Percentiles rank a stretch among this genome's conserved stretches.
Conservation (phyloP, 2,888 invertebrate species). For the Chirona hameri region DNA sequence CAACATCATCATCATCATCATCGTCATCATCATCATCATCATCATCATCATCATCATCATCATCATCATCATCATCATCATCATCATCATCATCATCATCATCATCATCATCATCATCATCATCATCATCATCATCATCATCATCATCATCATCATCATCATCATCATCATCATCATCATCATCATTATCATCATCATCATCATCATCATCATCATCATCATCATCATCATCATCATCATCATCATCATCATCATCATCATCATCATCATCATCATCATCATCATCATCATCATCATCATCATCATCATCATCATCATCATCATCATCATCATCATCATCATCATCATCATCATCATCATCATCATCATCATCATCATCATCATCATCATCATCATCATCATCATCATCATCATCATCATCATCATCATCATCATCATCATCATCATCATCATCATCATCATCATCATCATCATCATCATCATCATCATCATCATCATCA, state of each 20-base stretch:
- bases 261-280: no score
- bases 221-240: not conserved
- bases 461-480: conserved; percentile 22
- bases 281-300: no score
- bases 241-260: no score
- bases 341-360: no score
- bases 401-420: conserved; percentile 22
- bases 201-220: conserved; percentile 8
- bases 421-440: conserved; percentile 22
- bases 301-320: no score
- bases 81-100: conserved; percentile 22
- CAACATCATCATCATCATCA: no score
- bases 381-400: conserved; percentile 22
- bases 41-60: conserved; percentile 22
- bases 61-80: conserved; percentile 22
- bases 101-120: conserved; percentile 22
- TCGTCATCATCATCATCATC: conserved; percentile 22
- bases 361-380: conserved; percentile 8
- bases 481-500: conserved; percentile 22
- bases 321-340: no score
- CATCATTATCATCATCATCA: conserved; percentile 22
- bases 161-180: conserved; percentile 22
- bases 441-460: conserved; percentile 22
- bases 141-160: conserved; percentile 22
- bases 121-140: conserved; percentile 22